Base-by-base conservation (phyloP, 2,113 vertebrate species). In the Chlorodrepanis virens region DNA sequence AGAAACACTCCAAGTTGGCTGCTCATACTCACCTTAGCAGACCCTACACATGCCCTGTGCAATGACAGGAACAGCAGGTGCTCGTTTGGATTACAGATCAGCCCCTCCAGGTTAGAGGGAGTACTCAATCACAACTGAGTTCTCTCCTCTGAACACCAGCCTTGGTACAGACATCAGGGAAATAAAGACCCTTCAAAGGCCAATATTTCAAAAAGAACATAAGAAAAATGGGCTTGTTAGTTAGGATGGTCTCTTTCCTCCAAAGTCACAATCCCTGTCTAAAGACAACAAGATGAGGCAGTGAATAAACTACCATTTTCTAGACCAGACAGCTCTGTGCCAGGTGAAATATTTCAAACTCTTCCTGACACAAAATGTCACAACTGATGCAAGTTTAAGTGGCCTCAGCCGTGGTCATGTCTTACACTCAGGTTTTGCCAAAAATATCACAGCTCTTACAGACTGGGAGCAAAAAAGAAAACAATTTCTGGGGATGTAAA, bases 221-320 rank as follows among this genome's bases (percentile, higher is more conserved):
- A 94, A 94, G 92, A 93, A 94, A 97, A 97, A 96, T 75, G 75
- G 90, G 69, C 95, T 97, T 93, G 89, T 97, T 97, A 97, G 89
- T 83, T 71, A 72, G 88, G 90, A 96, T 17, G 83, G 85, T 72
- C 87, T 94, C 87, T 87, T 87, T 93, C 89, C 75, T 96, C 94
- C 88, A 94, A 94, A 96, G 90, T 44, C 49, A 17, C 96, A 89
- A 63, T 92, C 92, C 61, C 96, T 96, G 88, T 96, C 95, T 89
- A 81, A 93, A 95, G 90, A 89, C 94, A 96, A 93, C 77, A 84
- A 83, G 92, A 89, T 35, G 61, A 95, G 91, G 90, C 95, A 95
- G 89, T 76, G 95, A 98, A 90, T 92, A 97, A 97, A 96, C 96
- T 91, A 93, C 95, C 84, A 89, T 97, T 96, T 94, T 96, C 96